Evolutionary conservation across 2,797 vertebrate genomes (phyloP).

Genomic region (Austrolebias charrua): DNA sequence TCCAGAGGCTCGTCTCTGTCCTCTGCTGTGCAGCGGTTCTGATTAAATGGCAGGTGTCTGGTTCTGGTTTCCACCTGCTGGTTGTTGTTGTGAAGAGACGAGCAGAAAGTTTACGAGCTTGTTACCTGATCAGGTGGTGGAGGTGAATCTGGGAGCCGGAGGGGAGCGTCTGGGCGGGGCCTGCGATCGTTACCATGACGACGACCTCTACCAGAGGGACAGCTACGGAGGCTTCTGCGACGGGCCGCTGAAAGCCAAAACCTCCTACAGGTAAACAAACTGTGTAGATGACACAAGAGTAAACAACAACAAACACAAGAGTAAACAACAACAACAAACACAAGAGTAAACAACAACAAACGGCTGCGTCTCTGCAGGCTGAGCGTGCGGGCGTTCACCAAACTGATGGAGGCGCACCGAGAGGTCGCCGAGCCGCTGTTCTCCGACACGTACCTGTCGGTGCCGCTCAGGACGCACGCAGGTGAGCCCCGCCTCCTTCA

Average conservation of each 20-base stretch:
- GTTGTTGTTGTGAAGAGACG: no score
- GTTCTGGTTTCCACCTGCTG: no score
- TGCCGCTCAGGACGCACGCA: conserved; percentile 87
- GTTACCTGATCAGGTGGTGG: conserved; percentile 77
- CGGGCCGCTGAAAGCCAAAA: conserved; percentile 89
- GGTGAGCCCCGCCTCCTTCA: conserved; percentile 68
- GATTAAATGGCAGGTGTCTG: no score
- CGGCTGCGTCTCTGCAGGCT: conserved; percentile 54
- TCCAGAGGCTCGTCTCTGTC: no score
- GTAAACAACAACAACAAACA: no score
- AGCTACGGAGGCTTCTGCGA: conserved; percentile 87
- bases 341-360: no score
- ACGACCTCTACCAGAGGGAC: conserved; percentile 63
- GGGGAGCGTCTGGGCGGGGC: conserved; percentile 89
- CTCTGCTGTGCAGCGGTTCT: no score
- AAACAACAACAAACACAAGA: no score
- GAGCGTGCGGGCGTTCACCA: conserved; percentile 92
- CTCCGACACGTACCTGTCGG: conserved; percentile 90
- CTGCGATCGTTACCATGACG: conserved; percentile 78
- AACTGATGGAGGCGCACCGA: conserved; percentile 83
- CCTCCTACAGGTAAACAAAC: conserved; percentile 85
- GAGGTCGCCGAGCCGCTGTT: conserved; percentile 86
- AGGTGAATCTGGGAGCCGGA: conserved; percentile 90
- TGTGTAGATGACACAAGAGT: no score
- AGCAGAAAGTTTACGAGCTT: no score